Conservation (phyloP, 1,140 invertebrate genomes). For the Zaprionus ornatus region DNA sequence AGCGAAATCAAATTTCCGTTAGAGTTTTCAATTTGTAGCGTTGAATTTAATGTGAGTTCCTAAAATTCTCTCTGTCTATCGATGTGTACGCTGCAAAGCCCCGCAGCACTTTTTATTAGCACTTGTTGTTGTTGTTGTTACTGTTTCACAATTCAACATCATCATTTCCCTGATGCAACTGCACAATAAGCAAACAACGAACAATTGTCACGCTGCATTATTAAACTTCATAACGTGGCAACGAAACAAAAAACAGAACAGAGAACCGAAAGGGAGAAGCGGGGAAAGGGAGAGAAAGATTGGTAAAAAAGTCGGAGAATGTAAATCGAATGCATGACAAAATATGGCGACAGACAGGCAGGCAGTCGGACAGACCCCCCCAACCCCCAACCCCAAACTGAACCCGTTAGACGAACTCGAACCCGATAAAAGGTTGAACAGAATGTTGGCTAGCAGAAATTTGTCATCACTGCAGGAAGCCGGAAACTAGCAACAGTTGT, state of each 20-base stretch:
- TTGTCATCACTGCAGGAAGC: conserved; percentile 73
- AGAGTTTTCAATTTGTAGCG: not conserved
- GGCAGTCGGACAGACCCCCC: conserved; percentile 9
- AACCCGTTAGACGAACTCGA: not conserved
- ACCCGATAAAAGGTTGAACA: conserved; percentile 38
- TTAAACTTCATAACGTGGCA: conserved; percentile 40
- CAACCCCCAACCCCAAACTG: not conserved
- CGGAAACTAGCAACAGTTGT: conserved; percentile 81
- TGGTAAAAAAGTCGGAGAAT: conserved; percentile 40
- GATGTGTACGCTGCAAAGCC: not conserved
- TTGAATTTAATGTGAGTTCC: not conserved
- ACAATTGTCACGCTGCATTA: conserved; percentile 48
- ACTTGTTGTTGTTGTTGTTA: not conserved
- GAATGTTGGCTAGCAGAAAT: conserved; percentile 57
- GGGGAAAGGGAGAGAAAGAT: conserved; percentile 1
- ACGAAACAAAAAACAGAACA: conserved; percentile 9
- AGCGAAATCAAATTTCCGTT: not conserved
- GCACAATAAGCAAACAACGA: conserved; percentile 31
- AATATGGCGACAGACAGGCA: conserved; percentile 39
- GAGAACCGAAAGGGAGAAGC: not conserved
- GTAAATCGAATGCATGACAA: conserved; percentile 53
- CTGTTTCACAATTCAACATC: conserved; percentile 2
- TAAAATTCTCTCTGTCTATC: not conserved
- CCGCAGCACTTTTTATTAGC: conserved; percentile 15
- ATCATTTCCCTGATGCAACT: conserved; percentile 35